Evolutionary conservation across 2,113 vertebrate species (phyloP).

Genomic region (Mixornis gularis): DNA sequence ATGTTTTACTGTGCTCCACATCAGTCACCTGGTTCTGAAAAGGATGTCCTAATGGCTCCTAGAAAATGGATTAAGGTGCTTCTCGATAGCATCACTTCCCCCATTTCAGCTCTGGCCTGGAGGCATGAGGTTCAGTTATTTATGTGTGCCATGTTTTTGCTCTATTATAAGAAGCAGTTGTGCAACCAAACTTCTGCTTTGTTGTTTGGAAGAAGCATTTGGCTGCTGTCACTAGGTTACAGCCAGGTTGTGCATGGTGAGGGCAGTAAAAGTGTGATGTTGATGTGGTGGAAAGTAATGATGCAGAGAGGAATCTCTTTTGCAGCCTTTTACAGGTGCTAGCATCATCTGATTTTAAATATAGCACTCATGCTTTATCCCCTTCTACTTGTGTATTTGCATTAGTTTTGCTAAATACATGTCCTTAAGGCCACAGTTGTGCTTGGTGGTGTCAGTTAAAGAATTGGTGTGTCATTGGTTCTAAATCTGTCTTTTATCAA

Average conservation of each 20-base stretch:
- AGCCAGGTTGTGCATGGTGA: neutral
- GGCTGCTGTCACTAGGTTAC: neutral
- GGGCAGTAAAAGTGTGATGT: neutral
- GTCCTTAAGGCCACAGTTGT: neutral
- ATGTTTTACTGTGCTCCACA: neutral
- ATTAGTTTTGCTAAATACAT: neutral
- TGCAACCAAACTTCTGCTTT: neutral
- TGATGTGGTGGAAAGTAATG: neutral
- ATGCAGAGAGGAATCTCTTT: neutral
- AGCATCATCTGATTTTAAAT: neutral
- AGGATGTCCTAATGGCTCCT: neutral
- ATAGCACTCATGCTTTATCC: neutral
- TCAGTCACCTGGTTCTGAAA: neutral
- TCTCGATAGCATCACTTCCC: neutral
- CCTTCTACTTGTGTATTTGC: neutral
- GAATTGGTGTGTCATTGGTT: neutral
- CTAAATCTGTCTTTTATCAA: neutral
- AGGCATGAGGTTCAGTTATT: neutral
- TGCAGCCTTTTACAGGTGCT: neutral
- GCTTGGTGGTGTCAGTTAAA: neutral
- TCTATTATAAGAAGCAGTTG: neutral
- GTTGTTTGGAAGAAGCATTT: neutral
- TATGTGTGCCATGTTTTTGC: neutral
- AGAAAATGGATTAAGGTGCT: slow-evolving; percentile 10
- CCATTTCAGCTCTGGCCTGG: neutral